These are phyloP conservation scores for Ptilodon capucinus DNA, from an alignment of 2,888 invertebrate genomes.

Conservation along the genomic window DNA sequence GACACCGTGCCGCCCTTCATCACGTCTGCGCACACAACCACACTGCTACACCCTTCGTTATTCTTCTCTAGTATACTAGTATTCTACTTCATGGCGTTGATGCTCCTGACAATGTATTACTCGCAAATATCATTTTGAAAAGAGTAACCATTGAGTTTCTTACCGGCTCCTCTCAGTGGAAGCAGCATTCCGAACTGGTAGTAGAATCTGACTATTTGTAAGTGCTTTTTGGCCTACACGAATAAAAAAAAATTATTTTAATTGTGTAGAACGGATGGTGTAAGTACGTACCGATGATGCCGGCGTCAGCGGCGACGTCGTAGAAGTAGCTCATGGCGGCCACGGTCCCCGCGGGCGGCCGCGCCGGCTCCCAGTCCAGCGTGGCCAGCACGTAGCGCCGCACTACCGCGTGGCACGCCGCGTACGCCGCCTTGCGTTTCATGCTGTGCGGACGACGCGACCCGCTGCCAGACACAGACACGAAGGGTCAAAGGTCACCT, in stretches of 20 bases:
- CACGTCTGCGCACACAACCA: conserved; percentile 20
- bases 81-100: no score
- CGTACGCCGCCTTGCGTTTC: conserved; percentile 52
- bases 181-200: no score
- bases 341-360: conserved; percentile 83
- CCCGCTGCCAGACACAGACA: conserved; percentile 43
- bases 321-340: conserved; percentile 97
- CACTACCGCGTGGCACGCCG: conserved; percentile 51
- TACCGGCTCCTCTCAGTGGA: no score
- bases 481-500: no score
- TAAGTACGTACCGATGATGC: conserved; percentile 85
- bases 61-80: no score
- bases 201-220: no score
- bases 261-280: background rate
- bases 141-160: no score
- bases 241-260: no score
- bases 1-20: conserved; percentile 86
- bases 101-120: no score
- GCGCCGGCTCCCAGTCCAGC: conserved; percentile 81
- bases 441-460: conserved; percentile 35
- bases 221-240: no score
- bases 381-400: conserved; percentile 63
- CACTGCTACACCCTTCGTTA: no score
- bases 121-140: no score
- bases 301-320: conserved; percentile 94